Base-by-base conservation (phyloP, 2,113 vertebrate species). In the Pelobates fuscus region DNA sequence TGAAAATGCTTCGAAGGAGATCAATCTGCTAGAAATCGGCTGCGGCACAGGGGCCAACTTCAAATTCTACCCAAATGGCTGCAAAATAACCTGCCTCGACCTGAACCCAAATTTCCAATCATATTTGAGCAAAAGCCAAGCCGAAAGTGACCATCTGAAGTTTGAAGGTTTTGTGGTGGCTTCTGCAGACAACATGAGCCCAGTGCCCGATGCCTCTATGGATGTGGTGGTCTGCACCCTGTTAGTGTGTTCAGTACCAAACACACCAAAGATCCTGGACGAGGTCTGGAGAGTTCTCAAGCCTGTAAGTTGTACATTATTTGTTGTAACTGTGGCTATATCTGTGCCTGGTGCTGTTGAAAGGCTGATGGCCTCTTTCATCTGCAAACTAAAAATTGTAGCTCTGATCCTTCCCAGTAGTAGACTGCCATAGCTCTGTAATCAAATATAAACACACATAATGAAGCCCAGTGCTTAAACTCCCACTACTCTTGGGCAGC, bases 1-100 rank as follows among this genome's bases (percentile, higher is more conserved):
- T 60, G 54, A 0, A 0, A 77, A 81, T 1, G 0, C 82, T 2
- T 89, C 82, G 0, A 79, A 86, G 5, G 78, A 83, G 17, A 86
- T 96, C 10, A 84, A 78, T 0, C 73, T 97, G 60, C 71, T 97
- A 82, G 95, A 98, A 71, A 83, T 97, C 1, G 95, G 94, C 59
- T 95, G 92, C 0, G 93, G 95, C 12, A 64, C 63, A 0, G 93
- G 94, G 0, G 1, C 87, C 0, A 97, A 96, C 85, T 96, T 97
- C 67, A 61, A 93, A 75, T 93, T 88, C 78, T 97, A 90, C 69
- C 95, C 93, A 0, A 0, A 80, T 0, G 92, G 92, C 41, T 90
- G 90, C 80, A 91, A 2, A 43, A 67, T 97, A 24, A 91, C 88
- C 1, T 95, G 94, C 84, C 87, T 85, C 0, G 94, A 98, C 37